Evolutionary conservation across 2,888 invertebrate genomes (phyloP), one percentile per base, ranked within the genome.

Genomic region (Meganola albula): DNA sequence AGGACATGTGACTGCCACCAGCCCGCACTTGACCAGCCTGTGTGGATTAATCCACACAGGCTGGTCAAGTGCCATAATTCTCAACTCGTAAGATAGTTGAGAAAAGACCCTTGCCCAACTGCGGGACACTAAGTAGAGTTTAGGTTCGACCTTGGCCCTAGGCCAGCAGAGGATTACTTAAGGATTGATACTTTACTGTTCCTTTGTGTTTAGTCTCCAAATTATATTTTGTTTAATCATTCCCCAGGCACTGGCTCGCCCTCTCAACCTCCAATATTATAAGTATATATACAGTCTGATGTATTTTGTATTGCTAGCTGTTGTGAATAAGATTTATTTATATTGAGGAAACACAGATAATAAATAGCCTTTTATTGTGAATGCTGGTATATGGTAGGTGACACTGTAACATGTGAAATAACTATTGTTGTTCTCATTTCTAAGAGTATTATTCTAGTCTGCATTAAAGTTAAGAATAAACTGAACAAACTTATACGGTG

Each of bases 371-470:
- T 77, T 78, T 82, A 80, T 80, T 74, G 73, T 80, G 78, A 73
- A 74, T 74, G 78, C 82, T 80, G 80, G 76, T 76, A 74, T 74
- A 66, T 68, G 58, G 79, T 82, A 83, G 83, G 73, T 77, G n/a
- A 84, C 83, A 83, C 80, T 79, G 71, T 79, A 74, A 82, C 69
- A 82, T 79, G 76, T 79, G 80, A 83, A 80, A 80, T 80, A 82
- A 82, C 77, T 82, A 82, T 82, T 82, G 84, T 84, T 85, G 84
- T 84, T 85, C 80, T 83, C 78, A 84, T 84, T 85, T 84, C 80
- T 82, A 85, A 84, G 85, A 85, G 85, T 85, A 85, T 85, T 85
- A 85, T 85, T 84, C 85, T 85, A 85, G 85, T 85, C 85, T 83
- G 85, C 84, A 84, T 85, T 85, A 84, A 82, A 80, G 70, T 84